These are phyloP conservation scores for Adrianichthys oophorus DNA, from an alignment of 2,797 vertebrate species.

Conservation along the genomic window DNA sequence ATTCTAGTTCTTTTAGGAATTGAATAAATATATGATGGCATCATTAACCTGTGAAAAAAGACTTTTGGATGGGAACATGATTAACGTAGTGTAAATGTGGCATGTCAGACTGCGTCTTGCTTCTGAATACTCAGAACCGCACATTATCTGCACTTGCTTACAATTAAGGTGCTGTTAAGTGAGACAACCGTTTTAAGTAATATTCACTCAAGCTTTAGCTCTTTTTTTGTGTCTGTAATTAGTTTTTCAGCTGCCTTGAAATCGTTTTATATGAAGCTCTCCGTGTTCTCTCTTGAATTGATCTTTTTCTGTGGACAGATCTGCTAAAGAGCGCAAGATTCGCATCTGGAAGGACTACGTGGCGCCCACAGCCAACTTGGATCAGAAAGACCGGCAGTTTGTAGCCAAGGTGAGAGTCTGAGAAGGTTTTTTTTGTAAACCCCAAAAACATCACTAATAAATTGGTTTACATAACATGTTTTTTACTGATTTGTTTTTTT, in stretches of 20 bases:
- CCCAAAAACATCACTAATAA: no score
- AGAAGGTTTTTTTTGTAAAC: conserved; percentile 25
- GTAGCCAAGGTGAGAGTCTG: conserved; percentile 89
- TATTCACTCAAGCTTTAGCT: not conserved
- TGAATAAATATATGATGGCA: no score
- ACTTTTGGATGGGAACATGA: no score
- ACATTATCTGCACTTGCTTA: no score
- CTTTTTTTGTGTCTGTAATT: conserved; percentile 11
- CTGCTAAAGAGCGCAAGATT: conserved; percentile 92
- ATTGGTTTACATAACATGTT: conserved; percentile 7
- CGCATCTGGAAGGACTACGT: conserved; percentile 99
- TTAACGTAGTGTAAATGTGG: no score
- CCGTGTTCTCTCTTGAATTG: conserved; percentile 11
- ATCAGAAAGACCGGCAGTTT: conserved; percentile 96
- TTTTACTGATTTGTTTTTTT: no score
- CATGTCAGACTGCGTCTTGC: no score
- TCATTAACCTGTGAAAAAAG: no score
- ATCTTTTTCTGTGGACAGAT: conserved; percentile 69
- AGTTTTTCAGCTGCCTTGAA: conserved; percentile 21
- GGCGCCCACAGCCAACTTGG: conserved; percentile 94
- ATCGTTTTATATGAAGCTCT: conserved; percentile 18
- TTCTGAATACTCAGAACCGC: no score
- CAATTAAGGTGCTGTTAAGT: no score
- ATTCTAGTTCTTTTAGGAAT: no score
- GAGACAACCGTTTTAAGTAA: no score